Conservation (phyloP, 2,888 invertebrate species). For the Limnephilus marmoratus region DNA sequence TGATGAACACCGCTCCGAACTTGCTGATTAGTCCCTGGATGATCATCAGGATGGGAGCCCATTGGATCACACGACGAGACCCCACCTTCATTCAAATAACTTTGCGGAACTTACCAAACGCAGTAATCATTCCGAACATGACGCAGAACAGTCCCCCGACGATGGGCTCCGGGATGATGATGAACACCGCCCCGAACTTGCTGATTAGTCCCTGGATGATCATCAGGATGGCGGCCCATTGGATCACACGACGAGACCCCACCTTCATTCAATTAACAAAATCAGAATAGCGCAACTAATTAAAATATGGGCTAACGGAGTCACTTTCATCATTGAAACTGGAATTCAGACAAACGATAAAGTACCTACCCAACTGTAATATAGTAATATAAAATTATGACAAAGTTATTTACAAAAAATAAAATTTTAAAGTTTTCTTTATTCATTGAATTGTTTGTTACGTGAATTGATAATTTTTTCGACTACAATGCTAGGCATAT, state of each 20-base stretch:
- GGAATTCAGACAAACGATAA: too few relatives aligned
- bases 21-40: constrained; percentile 86
- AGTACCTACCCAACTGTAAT: too few relatives aligned
- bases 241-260: constrained; percentile 88
- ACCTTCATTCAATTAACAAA: constrained; percentile 75
- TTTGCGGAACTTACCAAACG: constrained; percentile 82
- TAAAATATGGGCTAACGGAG: too few relatives aligned
- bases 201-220: constrained; percentile 85
- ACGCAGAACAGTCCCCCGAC: constrained; percentile 89
- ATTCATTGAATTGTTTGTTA: too few relatives aligned
- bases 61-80: constrained; percentile 88
- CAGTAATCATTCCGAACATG: constrained; percentile 90
- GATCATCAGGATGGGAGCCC: constrained; percentile 85
- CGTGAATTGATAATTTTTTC: too few relatives aligned
- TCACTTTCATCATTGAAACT: too few relatives aligned
- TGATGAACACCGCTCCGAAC: constrained; percentile 87
- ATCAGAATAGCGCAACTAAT: background rate
- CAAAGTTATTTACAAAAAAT: too few relatives aligned
- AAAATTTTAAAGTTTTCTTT: too few relatives aligned
- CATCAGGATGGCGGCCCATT: constrained; percentile 86
- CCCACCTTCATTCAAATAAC: constrained; percentile 78
- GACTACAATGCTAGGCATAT: too few relatives aligned
- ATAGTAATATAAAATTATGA: too few relatives aligned
- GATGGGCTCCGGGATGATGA: constrained; percentile 88
- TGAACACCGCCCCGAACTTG: constrained; percentile 88